Conservation (phyloP, 2,113 vertebrate genomes). For the Notiomystis cincta region DNA sequence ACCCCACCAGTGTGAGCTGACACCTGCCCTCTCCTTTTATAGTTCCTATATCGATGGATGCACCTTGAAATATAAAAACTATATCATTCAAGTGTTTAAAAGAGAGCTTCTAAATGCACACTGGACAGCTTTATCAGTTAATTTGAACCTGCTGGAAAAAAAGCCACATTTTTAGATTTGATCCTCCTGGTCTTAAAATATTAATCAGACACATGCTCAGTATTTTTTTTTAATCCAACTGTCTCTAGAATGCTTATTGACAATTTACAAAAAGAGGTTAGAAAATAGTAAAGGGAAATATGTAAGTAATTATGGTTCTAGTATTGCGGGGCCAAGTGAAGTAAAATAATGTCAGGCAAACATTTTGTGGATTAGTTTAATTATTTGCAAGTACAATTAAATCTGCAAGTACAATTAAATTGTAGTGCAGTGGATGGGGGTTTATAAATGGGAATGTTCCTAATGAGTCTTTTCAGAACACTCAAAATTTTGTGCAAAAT, state of each 20-base stretch:
- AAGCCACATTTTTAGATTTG: slow-evolving; percentile 48
- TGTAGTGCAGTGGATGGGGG: neutral
- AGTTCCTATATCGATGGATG: neutral
- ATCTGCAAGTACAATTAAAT: slow-evolving; percentile 65
- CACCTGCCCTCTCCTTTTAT: neutral
- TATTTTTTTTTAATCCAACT: slow-evolving; percentile 66
- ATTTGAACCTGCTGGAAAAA: neutral
- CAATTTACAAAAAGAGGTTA: slow-evolving; percentile 71
- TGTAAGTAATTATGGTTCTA: slow-evolving; percentile 71
- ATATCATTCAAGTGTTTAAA: neutral
- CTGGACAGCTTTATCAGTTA: neutral
- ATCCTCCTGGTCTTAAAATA: slow-evolving; percentile 76
- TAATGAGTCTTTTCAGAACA: slow-evolving; percentile 12
- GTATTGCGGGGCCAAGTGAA: slow-evolving; percentile 59
- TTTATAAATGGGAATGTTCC: slow-evolving; percentile 21
- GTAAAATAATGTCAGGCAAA: slow-evolving; percentile 68
- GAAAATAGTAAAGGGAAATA: slow-evolving; percentile 74
- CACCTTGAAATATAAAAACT: neutral
- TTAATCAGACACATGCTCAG: slow-evolving; percentile 73
- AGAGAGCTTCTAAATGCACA: neutral
- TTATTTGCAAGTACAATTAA: slow-evolving; percentile 69
- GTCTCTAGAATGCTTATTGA: slow-evolving; percentile 73
- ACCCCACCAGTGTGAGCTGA: neutral
- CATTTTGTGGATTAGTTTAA: slow-evolving; percentile 70
- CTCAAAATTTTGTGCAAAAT: neutral